Evolutionary conservation across 37 sponge, comb jelly and placozoan genomes (phyloP).

Genomic region (Chondrosia reniformis): DNA sequence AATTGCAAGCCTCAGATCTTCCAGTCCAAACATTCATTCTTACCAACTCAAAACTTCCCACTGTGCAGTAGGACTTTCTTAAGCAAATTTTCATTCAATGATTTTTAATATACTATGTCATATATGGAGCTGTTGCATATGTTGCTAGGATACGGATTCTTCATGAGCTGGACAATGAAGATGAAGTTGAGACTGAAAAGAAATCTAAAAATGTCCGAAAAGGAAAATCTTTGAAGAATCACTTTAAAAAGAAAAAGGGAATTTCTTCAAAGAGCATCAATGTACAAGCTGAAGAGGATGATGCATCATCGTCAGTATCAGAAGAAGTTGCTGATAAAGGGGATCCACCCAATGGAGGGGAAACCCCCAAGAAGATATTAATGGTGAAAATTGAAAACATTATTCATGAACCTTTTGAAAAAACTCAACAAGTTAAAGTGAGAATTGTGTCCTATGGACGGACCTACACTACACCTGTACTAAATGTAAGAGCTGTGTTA

Average conservation of each 20-base stretch:
- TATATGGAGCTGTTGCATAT: background rate
- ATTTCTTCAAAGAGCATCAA: background rate
- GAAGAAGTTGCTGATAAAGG: background rate
- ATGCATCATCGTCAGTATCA: background rate
- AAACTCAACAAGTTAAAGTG: constrained; percentile 68
- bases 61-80: background rate
- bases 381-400: constrained; percentile 83
- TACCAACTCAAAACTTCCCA: background rate
- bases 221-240: too few species aligned
- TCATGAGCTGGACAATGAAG: too few species aligned
- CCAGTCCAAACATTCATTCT: background rate
- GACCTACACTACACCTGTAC: too few species aligned
- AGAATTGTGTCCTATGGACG: background rate
- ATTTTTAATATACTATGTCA: background rate
- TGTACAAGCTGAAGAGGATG: background rate
- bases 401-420: constrained; percentile 63
- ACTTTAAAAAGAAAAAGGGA: too few species aligned
- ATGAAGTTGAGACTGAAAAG: background rate
- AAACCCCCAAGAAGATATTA: constrained; percentile 26
- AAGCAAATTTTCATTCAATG: background rate
- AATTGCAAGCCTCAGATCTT: background rate
- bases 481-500: too few species aligned
- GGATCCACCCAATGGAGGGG: too few species aligned
- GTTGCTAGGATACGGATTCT: too few species aligned
- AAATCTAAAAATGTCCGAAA: background rate